Base-by-base conservation (phyloP, 2,888 invertebrate genomes). In the Chrysomela aeneicollis region DNA sequence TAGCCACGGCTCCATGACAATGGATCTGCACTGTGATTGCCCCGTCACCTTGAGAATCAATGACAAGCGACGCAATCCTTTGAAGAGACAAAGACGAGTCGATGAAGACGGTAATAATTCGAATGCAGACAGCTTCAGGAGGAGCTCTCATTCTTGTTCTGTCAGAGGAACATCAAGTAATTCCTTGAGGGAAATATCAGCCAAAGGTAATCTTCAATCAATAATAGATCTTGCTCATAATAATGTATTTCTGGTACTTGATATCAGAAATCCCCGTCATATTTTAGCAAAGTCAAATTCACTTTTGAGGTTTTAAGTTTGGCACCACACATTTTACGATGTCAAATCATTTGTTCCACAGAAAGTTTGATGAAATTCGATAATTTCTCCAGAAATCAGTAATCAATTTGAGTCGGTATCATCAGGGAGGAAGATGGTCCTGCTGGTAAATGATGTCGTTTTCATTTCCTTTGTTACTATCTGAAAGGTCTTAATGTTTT, bases 51-150 rank as follows among this genome's bases (percentile, higher is more conserved):
- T 86, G 64, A 81, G 82, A 64, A 83, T 86, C 18, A 79, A 82
- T 81, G 89, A 82, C 83, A 87, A 89, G 1, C 88, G 91, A 53
- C 86, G 92, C 49, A 92, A 92, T 77, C 89, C 92, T 55, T 85
- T 94, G 49, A 86, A 90, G 8, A 83, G 94, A 6, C 94, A 94
- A 77, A 88, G 90, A 70, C 90, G 91, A 52, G 88, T 93, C 35
- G 89, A 90, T 69, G 92, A 92, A 72, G 88, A 89, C 47, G 87
- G 87, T 59, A 80, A 77, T 54, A 75, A 73, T 18, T 62, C 55
- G 6, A 64, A 71, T 21, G 75, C 74, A n/a, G 73, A 72, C 4
- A 67, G 63, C 22, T 76, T 77, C 3, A 71, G 82, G 61, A 72
- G 82, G 76, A 73, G 74, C 73, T 75, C 82, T 46, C 78, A 82